Evolutionary conservation across 2,888 invertebrate genomes (phyloP).

Genomic region (Cremastinae sp.): DNA sequence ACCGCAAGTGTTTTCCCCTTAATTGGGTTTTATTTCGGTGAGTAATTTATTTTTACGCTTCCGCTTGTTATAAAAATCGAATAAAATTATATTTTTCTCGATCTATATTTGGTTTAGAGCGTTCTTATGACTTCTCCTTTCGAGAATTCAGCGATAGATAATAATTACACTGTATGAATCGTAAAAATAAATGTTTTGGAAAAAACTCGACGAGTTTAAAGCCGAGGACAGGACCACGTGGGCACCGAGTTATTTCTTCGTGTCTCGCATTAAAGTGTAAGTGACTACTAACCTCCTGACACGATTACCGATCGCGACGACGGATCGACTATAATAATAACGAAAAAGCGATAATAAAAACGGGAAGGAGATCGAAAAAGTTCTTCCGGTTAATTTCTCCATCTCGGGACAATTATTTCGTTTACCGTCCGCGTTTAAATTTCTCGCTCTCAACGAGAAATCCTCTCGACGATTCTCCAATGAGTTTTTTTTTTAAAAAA

Average conservation of each 20-base stretch:
- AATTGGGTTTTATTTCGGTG: neutral
- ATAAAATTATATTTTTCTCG: neutral
- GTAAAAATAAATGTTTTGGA: neutral
- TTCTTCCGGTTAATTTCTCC: constrained; percentile 24
- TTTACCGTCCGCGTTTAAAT: too few relatives aligned
- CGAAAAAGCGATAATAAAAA: constrained; percentile 26
- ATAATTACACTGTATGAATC: too few relatives aligned
- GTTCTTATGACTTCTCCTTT: too few relatives aligned
- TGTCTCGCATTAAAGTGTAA: constrained; percentile 48
- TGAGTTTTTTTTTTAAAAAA: too few relatives aligned
- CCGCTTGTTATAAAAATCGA: neutral
- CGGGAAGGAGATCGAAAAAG: neutral
- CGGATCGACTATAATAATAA: constrained; percentile 25
- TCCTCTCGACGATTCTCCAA: too few relatives aligned
- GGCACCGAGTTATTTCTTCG: constrained; percentile 30
- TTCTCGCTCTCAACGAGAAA: too few relatives aligned
- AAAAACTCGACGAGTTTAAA: constrained; percentile 9
- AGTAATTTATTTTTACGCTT: neutral
- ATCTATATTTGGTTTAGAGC: neutral
- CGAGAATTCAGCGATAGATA: too few relatives aligned
- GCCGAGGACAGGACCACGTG: constrained; percentile 35
- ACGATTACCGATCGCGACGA: constrained; percentile 50
- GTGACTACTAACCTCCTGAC: constrained; percentile 58
- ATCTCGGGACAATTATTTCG: neutral
- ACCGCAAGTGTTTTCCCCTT: constrained; percentile 32